Conservation (phyloP, 2,113 vertebrate species). For the Dasyornis broadbenti region DNA sequence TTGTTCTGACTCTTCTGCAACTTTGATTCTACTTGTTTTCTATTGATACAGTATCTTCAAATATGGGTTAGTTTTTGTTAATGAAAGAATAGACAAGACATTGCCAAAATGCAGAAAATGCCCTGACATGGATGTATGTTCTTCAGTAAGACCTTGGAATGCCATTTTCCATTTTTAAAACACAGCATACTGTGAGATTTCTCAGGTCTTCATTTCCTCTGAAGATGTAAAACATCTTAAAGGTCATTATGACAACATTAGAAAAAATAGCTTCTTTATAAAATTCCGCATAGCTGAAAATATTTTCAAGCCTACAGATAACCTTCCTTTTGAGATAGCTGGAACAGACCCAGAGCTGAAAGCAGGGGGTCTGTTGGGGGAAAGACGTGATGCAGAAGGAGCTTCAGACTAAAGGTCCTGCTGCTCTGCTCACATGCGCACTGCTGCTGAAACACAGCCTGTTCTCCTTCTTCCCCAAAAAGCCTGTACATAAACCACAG, state of each 20-base stretch:
- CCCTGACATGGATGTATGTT: neutral
- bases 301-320: neutral
- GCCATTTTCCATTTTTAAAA: neutral
- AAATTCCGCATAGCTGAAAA: neutral
- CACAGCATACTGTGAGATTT: neutral
- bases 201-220: neutral
- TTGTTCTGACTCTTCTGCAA: neutral
- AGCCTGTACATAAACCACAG: rapidly evolving
- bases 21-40: neutral
- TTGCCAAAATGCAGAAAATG: neutral
- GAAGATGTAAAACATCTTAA: neutral
- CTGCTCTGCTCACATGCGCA: rapidly evolving
- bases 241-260: neutral
- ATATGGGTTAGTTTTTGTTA: neutral
- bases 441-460: neutral
- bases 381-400: neutral
- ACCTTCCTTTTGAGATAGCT: neutral
- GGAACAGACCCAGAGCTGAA: neutral
- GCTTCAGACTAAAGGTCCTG: neutral
- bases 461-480: neutral
- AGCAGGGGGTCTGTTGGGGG: neutral
- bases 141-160: neutral
- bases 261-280: neutral
- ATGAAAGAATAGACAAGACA: neutral
- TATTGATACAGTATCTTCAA: neutral